Conservation (phyloP, 1,140 invertebrate species). For the Tetramorium simillimum region DNA sequence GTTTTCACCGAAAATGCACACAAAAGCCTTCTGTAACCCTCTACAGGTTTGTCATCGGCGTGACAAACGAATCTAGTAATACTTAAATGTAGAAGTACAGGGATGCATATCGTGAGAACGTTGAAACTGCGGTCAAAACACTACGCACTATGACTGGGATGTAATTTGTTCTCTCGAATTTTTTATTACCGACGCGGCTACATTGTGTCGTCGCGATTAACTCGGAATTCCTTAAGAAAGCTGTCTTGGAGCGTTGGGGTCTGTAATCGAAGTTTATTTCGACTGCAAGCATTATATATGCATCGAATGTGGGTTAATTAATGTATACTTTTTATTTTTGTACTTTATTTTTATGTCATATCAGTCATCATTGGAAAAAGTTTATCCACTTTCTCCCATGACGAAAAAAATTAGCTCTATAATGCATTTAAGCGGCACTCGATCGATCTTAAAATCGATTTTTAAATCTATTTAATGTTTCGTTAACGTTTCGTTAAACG, state of each 20-base stretch:
- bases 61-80: background rate
- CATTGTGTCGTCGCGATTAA: background rate
- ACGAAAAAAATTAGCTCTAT: background rate
- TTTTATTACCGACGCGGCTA: background rate
- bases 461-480: background rate
- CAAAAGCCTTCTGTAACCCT: background rate
- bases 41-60: background rate
- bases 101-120: slow-evolving; percentile 58
- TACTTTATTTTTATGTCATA: background rate
- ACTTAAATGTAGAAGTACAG: slow-evolving; percentile 18
- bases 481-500: background rate
- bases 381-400: background rate
- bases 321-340: background rate
- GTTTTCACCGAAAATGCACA: slow-evolving; percentile 1
- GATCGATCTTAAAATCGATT: background rate
- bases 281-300: background rate
- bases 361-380: background rate
- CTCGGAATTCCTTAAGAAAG: background rate
- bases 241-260: background rate
- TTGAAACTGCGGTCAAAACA: slow-evolving; percentile 44
- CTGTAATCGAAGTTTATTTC: background rate
- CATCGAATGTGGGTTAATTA: background rate
- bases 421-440: background rate
- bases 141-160: slow-evolving; percentile 42
- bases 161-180: slow-evolving; percentile 21